Base-by-base conservation (phyloP, 2,113 vertebrate genomes). In the Coracopsis vasa region DNA sequence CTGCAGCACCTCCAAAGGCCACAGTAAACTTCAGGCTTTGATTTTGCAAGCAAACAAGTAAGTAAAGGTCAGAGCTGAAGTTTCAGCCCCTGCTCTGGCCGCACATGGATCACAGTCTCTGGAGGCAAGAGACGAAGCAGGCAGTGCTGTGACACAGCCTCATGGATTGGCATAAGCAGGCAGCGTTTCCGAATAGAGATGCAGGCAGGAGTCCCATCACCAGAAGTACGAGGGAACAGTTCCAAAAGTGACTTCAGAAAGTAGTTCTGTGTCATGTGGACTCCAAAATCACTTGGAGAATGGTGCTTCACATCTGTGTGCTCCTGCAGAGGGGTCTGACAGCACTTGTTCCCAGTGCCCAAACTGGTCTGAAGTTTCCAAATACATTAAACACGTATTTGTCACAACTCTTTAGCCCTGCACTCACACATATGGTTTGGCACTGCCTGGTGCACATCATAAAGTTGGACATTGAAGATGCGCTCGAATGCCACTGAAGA, bases 171-270 rank as follows among this genome's bases (percentile, higher is more conserved):
- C 90, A 88, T 3, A 9, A 87, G 37, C 3, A 65, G 62, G 53
- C 70, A 77, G 19, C 0, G 11, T 91, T 94, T 82, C 91, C 84
- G 89, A 91, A 95, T 28, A 87, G 81, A 56, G 61, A 79, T 61
- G 41, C 44, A 56, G 71, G 54, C 71, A 85, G 41, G 21, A 95
- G 31, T 65, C 82, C 58, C 37, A 41, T 48, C 82, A 51, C 21
- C 44, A 79, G 77, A 83, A 86, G 42, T 50, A 58, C 8, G 35
- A 93, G 47, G 44, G 61, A 91, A 56, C 42, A 58, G 71, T 95
- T 95, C 91, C 70, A 94, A 69, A 92, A 92, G 66, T 82, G 47
- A 92, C 77, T 95, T 94, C 84, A 85, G 89, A 79, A 82, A 70
- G 80, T 91, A 91, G 85, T 75, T 92, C 80, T 65, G 62, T 92